Conservation (phyloP, 1,140 invertebrate species). For the Bombus pyrosoma region DNA sequence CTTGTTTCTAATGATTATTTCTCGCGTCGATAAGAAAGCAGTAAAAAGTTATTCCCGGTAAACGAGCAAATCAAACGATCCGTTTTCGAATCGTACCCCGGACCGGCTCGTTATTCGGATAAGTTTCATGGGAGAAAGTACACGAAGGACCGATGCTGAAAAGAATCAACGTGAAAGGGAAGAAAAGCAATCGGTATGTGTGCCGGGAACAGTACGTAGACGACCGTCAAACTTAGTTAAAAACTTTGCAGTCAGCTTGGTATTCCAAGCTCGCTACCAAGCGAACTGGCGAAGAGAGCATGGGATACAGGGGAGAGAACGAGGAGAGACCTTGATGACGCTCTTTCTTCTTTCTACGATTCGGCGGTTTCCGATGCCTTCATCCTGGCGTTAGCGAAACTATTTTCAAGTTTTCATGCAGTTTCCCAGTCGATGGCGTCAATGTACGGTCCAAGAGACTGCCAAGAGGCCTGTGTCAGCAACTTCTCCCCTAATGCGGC, state of each 20-base stretch:
- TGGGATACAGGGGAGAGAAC: slow-evolving; percentile 12
- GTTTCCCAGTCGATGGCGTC: slow-evolving; percentile 64
- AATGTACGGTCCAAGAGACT: slow-evolving; percentile 48
- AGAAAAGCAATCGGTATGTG: slow-evolving; percentile 54
- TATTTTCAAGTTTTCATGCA: slow-evolving; percentile 75
- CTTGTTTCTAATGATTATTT: not conserved
- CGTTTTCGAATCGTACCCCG: slow-evolving; percentile 55
- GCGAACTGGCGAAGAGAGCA: slow-evolving; percentile 5
- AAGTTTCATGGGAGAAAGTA: slow-evolving; percentile 58
- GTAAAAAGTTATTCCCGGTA: slow-evolving; percentile 36
- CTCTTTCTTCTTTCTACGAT: slow-evolving; percentile 42
- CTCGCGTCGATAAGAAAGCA: slow-evolving; percentile 6
- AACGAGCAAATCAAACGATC: slow-evolving; percentile 55
- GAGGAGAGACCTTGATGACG: slow-evolving; percentile 22
- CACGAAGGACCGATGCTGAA: slow-evolving; percentile 39
- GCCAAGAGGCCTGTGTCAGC: slow-evolving; percentile 48
- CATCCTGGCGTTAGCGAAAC: slow-evolving; percentile 62
- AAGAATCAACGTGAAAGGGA: slow-evolving; percentile 69
- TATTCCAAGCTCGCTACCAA: slow-evolving; percentile 68
- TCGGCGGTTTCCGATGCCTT: slow-evolving; percentile 25
- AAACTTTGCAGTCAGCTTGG: slow-evolving; percentile 75
- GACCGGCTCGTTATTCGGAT: slow-evolving; percentile 37
- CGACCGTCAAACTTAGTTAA: slow-evolving; percentile 75
- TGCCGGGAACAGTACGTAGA: slow-evolving; percentile 46
- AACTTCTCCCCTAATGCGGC: slow-evolving; percentile 37